Conservation (phyloP, 1,140 invertebrate species). For the Drosophila micromelanica region DNA sequence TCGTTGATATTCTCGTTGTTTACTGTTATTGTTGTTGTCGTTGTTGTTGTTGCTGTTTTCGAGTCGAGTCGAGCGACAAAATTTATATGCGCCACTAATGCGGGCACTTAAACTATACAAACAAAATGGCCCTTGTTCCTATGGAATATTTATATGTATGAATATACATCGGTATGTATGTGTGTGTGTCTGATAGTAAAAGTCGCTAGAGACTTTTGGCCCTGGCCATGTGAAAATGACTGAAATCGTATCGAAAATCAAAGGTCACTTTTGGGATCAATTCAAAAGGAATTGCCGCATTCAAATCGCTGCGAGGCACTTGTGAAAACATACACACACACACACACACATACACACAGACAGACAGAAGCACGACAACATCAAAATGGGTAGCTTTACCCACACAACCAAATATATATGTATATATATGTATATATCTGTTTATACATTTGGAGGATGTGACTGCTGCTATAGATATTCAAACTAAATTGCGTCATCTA, state of each 20-base stretch:
- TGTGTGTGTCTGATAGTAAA: conserved; percentile 12
- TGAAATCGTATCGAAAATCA: conserved; percentile 82
- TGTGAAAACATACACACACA: conserved; percentile 55
- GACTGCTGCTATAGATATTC: conserved; percentile 72
- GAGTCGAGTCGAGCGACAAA: conserved; percentile 61
- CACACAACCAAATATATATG: conserved; percentile 7
- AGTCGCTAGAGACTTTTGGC: conserved; percentile 74
- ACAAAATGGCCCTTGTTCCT: conserved; percentile 65
- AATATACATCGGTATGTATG: not conserved
- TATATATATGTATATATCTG: conserved; percentile 21
- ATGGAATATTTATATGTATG: conserved; percentile 2
- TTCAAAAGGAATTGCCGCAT: conserved; percentile 83
- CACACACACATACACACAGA: conserved; percentile 7
- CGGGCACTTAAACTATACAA: conserved; percentile 80
- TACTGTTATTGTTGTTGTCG: no score
- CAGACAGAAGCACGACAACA: not conserved
- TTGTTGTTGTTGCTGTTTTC: conserved; percentile 17
- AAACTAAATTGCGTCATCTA: conserved; percentile 82
- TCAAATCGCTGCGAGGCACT: conserved; percentile 80
- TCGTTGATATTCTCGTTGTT: conserved; percentile 13
- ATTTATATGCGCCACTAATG: conserved; percentile 81
- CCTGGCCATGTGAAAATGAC: conserved; percentile 76
- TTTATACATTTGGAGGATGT: conserved; percentile 36
- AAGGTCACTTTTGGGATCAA: conserved; percentile 83
- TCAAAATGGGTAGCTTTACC: conserved; percentile 1